phyloP scores from a whole-genome alignment of 2,797 vertebrate genomes.

The Psittacula derbiana region DNA sequence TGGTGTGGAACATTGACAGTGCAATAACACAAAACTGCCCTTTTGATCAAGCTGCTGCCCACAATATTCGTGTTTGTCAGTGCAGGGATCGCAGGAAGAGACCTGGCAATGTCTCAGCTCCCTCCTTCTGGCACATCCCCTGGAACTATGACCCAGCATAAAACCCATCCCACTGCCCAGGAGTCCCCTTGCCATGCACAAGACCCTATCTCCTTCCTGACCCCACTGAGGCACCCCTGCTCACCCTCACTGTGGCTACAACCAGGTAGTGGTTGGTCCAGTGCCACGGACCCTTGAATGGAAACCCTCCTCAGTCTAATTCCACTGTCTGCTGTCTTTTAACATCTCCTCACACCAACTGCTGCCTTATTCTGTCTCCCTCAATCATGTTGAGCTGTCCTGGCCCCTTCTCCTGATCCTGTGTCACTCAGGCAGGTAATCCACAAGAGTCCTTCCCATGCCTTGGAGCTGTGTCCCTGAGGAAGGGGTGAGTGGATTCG shows the following conservation, averaged over 20 bases:
- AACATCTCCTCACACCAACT: background rate
- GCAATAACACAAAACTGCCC: background rate
- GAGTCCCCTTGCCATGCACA: background rate
- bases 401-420: background rate
- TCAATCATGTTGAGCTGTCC: background rate
- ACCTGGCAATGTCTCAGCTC: background rate
- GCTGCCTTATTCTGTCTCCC: background rate
- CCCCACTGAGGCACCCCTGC: background rate
- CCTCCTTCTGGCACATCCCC: background rate
- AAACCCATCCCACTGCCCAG: background rate
- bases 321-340: background rate
- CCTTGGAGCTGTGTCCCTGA: background rate
- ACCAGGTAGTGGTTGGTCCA: background rate
- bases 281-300: background rate
- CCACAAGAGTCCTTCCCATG: background rate
- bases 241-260: background rate
- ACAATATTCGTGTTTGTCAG: accelerated
- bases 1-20: background rate
- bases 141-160: background rate
- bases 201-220: background rate
- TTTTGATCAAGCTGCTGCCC: background rate
- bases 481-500: background rate
- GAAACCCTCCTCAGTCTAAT: background rate
- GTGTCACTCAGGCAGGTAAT: too few species aligned
- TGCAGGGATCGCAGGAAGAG: background rate